Conservation (phyloP, 1,140 invertebrate genomes). For the Aculops lycopersici region DNA sequence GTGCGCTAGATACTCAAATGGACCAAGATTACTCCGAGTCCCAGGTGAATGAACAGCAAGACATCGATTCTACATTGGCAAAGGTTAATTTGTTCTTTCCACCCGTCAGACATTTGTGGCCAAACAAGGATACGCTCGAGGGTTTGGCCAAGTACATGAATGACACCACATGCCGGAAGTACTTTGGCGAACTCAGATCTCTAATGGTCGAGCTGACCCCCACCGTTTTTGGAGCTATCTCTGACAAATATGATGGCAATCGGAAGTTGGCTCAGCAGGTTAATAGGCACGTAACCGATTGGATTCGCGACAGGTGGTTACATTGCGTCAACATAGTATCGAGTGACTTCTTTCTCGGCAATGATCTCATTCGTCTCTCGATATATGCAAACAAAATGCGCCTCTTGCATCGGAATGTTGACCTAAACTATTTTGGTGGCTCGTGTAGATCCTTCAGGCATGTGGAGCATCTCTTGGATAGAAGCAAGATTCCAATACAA, state of each 20-base stretch:
- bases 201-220: slow-evolving; percentile 34
- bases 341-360: slow-evolving; percentile 37
- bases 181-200: slow-evolving; percentile 3
- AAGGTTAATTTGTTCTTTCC: slow-evolving; percentile 18
- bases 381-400: slow-evolving; percentile 22
- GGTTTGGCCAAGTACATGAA: slow-evolving; percentile 19
- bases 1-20: no score
- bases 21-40: no score
- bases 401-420: not conserved
- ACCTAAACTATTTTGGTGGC: not conserved
- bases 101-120: slow-evolving; percentile 24
- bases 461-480: not conserved
- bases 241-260: slow-evolving; percentile 17
- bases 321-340: slow-evolving; percentile 33
- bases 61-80: no score
- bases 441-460: not conserved
- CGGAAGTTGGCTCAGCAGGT: slow-evolving; percentile 30
- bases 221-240: slow-evolving; percentile 29
- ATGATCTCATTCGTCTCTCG: slow-evolving; percentile 31
- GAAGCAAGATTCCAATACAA: not conserved
- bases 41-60: no score
- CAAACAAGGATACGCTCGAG: slow-evolving; percentile 20
- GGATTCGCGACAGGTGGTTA: slow-evolving; percentile 27
- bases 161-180: slow-evolving; percentile 6
- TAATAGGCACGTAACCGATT: slow-evolving; percentile 29